A percentile compares a stretch with the other conserved stretches of the same genome.
These are phyloP conservation scores for Pygoscelis antarcticus DNA, from an alignment of 2,113 vertebrate species.

Conservation along the genomic window DNA sequence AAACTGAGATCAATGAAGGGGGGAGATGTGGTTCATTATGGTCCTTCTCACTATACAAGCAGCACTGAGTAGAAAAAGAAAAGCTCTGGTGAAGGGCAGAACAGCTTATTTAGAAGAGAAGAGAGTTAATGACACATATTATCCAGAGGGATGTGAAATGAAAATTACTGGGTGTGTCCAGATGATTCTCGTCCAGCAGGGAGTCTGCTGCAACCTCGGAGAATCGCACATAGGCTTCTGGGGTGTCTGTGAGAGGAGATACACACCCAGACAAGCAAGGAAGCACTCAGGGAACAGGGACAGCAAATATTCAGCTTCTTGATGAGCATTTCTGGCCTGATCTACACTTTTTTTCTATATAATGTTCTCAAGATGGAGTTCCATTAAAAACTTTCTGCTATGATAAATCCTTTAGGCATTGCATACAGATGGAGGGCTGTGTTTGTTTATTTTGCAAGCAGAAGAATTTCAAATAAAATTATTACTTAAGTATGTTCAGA, in stretches of 20 bases:
- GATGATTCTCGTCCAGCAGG: not conserved
- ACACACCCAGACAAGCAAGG: not conserved
- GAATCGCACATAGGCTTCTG: accelerated
- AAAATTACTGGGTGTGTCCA: not conserved
- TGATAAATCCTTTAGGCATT: not conserved
- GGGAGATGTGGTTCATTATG: accelerated
- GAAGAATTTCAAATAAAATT: not conserved
- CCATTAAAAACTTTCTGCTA: not conserved
- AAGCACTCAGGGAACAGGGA: accelerated
- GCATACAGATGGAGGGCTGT: not conserved
- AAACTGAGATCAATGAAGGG: not conserved
- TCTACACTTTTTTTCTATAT: not conserved
- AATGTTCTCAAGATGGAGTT: conserved; percentile 2
- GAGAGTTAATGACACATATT: not conserved
- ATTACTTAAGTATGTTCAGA: conserved; percentile 19
- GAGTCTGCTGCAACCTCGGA: not conserved
- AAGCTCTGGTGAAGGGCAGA: not conserved
- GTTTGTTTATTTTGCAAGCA: not conserved
- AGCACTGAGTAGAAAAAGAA: not conserved
- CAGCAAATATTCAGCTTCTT: not conserved
- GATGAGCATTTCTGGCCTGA: not conserved
- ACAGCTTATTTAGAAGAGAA: not conserved
- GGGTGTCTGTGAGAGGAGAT: not conserved
- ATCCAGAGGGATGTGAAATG: not conserved
- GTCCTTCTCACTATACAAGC: not conserved